Percentiles rank a stretch among this genome's conserved stretches.
Conservation (phyloP, 37 sponge, comb jelly and placozoan species). For the Halichondria panicea region DNA sequence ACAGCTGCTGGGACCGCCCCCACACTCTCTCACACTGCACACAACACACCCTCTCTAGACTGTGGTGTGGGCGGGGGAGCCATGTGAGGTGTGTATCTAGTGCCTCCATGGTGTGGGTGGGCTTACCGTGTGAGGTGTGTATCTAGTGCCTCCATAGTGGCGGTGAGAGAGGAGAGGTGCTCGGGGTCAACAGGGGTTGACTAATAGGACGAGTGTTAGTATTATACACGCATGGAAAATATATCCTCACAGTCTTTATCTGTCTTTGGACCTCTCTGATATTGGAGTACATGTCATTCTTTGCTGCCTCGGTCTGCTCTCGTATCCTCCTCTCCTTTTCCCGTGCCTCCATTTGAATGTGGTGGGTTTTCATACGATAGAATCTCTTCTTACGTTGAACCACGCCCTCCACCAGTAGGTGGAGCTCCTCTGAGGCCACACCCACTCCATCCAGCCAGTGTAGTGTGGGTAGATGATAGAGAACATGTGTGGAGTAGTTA, state of each 20-base stretch:
- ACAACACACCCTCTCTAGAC: too few species aligned
- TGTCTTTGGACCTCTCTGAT: conserved; percentile 17
- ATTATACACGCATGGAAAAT: neutral
- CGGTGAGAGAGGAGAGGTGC: neutral
- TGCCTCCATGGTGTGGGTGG: too few species aligned
- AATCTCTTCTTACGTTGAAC: conserved; percentile 81
- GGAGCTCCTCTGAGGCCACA: conserved; percentile 50
- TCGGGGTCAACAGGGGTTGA: neutral
- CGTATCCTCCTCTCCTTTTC: conserved; percentile 6
- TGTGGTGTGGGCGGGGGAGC: too few species aligned
- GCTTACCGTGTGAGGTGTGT: too few species aligned
- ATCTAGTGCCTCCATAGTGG: neutral
- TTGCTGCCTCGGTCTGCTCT: conserved; percentile 1
- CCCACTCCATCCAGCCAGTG: conserved; percentile 62
- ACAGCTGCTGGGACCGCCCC: neutral
- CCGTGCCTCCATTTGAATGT: conserved; percentile 5
- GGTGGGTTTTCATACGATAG: conserved; percentile 71
- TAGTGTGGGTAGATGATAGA: conserved; percentile 81
- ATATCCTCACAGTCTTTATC: conserved; percentile 28
- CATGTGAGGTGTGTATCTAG: conserved; percentile 5
- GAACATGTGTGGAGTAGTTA: conserved; percentile 85
- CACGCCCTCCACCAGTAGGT: conserved; percentile 58
- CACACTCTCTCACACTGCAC: too few species aligned
- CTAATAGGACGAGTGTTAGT: neutral
- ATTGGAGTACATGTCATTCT: neutral